Percentiles rank a stretch among this genome's conserved stretches.
Evolutionary conservation across 2,888 invertebrate species (phyloP).

Genomic region (Cylindroiulus punctatus): DNA sequence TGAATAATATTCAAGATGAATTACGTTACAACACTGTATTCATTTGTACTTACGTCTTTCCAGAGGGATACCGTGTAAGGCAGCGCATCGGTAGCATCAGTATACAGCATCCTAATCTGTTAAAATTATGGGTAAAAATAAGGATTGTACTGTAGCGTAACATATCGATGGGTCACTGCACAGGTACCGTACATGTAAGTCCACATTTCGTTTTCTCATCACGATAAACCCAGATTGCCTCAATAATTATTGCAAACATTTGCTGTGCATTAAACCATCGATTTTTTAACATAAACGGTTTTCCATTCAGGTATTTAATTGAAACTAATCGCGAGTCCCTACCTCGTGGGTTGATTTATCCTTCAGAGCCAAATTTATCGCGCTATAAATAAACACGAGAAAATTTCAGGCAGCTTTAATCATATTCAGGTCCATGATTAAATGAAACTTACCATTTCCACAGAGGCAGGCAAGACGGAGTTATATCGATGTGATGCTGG

Average conservation of each 20-base stretch:
- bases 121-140: background rate
- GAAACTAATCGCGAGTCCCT: conserved; percentile 4
- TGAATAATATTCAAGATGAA: background rate
- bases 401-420: background rate
- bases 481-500: conserved; percentile 40
- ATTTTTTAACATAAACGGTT: too few species aligned
- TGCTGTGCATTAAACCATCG: too few species aligned
- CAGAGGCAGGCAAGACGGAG: conserved; percentile 4
- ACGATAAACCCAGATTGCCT: too few species aligned
- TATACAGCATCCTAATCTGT: conserved; percentile 42
- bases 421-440: background rate
- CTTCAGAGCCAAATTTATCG: conserved; percentile 29
- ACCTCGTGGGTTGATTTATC: conserved; percentile 48
- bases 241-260: too few species aligned
- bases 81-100: conserved; percentile 23
- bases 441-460: conserved; percentile 53
- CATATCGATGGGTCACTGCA: too few species aligned
- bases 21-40: too few species aligned
- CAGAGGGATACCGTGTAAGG: conserved; percentile 45
- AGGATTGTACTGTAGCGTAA: background rate
- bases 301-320: too few species aligned
- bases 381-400: conserved; percentile 44
- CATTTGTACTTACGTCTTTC: conserved; percentile 49
- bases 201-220: too few species aligned
- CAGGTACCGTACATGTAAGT: too few species aligned